phyloP scores from a whole-genome alignment of 2,888 invertebrate genomes.

The Tiliacea citrago region DNA sequence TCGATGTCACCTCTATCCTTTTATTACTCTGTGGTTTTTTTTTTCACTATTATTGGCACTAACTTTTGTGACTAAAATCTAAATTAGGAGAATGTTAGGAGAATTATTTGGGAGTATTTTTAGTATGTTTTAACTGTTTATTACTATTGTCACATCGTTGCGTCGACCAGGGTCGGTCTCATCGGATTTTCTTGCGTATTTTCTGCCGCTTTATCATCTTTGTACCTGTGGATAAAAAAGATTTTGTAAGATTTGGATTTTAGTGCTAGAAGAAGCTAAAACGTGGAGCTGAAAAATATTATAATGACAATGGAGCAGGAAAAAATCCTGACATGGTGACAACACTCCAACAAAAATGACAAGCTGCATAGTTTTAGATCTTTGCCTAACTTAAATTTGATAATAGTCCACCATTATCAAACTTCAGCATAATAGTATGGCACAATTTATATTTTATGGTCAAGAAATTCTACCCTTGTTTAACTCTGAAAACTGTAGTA shows the following conservation, averaged over 20 bases:
- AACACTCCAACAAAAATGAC: not conserved
- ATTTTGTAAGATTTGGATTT: not conserved
- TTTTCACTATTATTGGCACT: conserved; percentile 79
- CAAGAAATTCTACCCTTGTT: too few relatives aligned
- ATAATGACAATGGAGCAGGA: too few relatives aligned
- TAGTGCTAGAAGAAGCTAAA: not conserved
- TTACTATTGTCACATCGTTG: conserved; percentile 78
- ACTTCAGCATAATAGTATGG: not conserved
- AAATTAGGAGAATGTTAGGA: conserved; percentile 67
- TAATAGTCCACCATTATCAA: not conserved
- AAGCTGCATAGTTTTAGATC: not conserved
- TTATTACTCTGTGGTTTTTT: conserved; percentile 61
- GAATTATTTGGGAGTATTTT: conserved; percentile 78
- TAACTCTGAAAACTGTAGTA: not conserved
- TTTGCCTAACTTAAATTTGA: not conserved
- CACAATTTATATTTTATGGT: too few relatives aligned
- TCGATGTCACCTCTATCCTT: conserved; percentile 70
- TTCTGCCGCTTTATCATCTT: conserved; percentile 84
- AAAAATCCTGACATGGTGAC: not conserved
- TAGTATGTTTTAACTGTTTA: conserved; percentile 67
- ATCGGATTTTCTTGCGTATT: conserved; percentile 82
- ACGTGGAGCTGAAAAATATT: not conserved
- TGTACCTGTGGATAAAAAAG: conserved; percentile 76
- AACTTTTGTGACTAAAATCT: conserved; percentile 68
- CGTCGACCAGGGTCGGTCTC: conserved; percentile 61